Conservation (phyloP, 2,113 vertebrate species). For the Siniperca chuatsi region DNA sequence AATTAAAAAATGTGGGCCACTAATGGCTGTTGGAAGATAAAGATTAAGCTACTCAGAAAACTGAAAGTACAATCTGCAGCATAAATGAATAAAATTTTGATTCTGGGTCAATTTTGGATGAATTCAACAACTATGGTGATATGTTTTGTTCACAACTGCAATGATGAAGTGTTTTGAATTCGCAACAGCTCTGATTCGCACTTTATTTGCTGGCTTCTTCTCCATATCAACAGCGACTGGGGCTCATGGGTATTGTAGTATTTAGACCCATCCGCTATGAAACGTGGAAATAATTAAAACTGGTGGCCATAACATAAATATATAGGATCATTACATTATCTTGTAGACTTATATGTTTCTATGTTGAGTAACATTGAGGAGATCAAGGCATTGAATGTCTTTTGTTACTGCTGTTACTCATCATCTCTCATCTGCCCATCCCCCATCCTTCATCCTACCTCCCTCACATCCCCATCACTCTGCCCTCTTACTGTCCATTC, state of each 20-base stretch:
- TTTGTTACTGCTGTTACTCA: slow-evolving; percentile 61
- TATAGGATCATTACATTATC: too few species aligned
- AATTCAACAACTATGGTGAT: neutral
- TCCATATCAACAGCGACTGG: neutral
- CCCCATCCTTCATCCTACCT: slow-evolving; percentile 36
- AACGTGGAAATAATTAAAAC: neutral
- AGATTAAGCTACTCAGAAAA: neutral
- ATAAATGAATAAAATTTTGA: neutral
- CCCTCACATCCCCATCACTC: slow-evolving; percentile 49
- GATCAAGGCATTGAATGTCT: slow-evolving; percentile 22
- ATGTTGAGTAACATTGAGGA: too few species aligned
- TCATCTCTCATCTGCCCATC: slow-evolving; percentile 57
- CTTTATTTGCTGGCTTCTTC: neutral
- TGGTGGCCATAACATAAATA: too few species aligned
- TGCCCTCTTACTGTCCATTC: slow-evolving; percentile 63
- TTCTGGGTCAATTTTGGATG: neutral
- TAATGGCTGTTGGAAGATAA: neutral
- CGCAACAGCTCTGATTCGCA: neutral
- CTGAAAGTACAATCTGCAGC: neutral
- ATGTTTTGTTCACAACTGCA: neutral
- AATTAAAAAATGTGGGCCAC: neutral
- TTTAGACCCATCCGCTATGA: neutral
- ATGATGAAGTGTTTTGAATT: neutral
- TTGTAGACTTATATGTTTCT: too few species aligned
- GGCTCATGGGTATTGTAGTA: too few species aligned